Evolutionary conservation across 1,140 invertebrate genomes (phyloP), one percentile per base, ranked within the genome.

Genomic region (Wiebesia pumilae): DNA sequence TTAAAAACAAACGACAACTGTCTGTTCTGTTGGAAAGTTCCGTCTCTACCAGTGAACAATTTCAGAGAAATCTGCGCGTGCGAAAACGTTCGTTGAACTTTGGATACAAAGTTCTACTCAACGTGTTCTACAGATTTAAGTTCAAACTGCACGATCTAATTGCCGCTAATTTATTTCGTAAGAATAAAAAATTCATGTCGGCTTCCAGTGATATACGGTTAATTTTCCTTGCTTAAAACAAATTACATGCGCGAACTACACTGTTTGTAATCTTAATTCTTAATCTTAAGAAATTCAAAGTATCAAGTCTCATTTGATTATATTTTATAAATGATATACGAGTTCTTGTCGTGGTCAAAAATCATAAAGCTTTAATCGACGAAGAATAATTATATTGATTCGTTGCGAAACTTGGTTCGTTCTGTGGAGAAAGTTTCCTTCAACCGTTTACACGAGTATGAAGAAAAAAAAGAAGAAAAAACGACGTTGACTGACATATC

Each of bases 321-420:
- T 78, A 78, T 84, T 84, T 83, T 84, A 43, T 33, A 40, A 30
- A 77, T 78, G 73, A 84, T 84, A 78, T 78, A 84, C 24, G 83
- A 78, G 73, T 19, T 0, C 40, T n/a, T 78, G 58, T 14, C 83
- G 83, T 84, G 83, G 38, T 30, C 47, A 47, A 65, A 40, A n/a
- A 65, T 84, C 33, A 47, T 78, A 84, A 78, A 78, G 73, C 47
- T 33, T 43, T 77, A 84, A 84, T 84, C 38, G 83, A 67, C 78
- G 73, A 84, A 84, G 30, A 83, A 40, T 67, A 78, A 78, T 84
- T 84, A 84, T 65, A 84, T 84, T 78, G 83, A 84, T 84, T 78
- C 16, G 12, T 35, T 54, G 82, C 16, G 1, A 77, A 75, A 67
- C 1, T 47, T 47, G 43, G 33, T 35, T 43, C 54, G 47, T 78